These are phyloP conservation scores for Felis chaus DNA, from an alignment of 2,113 vertebrate genomes.

Conservation along the genomic window DNA sequence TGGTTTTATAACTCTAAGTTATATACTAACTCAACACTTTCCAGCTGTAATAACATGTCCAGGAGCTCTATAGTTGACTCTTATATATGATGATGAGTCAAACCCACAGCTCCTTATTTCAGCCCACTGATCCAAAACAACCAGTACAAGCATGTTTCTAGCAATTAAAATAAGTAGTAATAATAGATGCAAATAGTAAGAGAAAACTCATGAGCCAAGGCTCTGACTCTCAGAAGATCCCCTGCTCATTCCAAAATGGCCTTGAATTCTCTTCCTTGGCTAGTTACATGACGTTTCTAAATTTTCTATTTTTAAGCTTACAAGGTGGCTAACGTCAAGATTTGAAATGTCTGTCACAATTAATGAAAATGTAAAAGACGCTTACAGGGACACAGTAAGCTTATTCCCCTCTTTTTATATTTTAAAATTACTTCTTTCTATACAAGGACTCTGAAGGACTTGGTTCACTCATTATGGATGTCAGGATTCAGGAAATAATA, in stretches of 20 bases:
- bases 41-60: slow-evolving; percentile 77
- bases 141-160: slow-evolving; percentile 78
- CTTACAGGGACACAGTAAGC: background rate
- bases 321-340: background rate
- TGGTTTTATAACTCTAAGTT: slow-evolving; percentile 77
- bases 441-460: background rate
- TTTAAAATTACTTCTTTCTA: slow-evolving; percentile 36
- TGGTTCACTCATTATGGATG: background rate
- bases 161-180: slow-evolving; percentile 79
- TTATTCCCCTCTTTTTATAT: background rate
- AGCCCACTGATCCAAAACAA: slow-evolving; percentile 76
- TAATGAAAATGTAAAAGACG: slow-evolving; percentile 43
- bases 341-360: slow-evolving; percentile 19
- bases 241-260: background rate
- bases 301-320: background rate
- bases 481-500: background rate
- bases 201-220: slow-evolving; percentile 59
- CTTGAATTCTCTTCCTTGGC: background rate
- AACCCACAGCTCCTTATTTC: slow-evolving; percentile 80
- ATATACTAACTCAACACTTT: slow-evolving; percentile 79
- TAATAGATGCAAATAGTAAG: slow-evolving; percentile 60
- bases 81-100: slow-evolving; percentile 79
- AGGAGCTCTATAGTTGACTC: slow-evolving; percentile 52
- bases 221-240: slow-evolving; percentile 52
- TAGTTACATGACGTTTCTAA: slow-evolving; percentile 41